A percentile compares a stretch with the other conserved stretches of the same genome.
Evolutionary conservation across 2,797 vertebrate species (phyloP).

Genomic region (Myioborus miniatus): DNA sequence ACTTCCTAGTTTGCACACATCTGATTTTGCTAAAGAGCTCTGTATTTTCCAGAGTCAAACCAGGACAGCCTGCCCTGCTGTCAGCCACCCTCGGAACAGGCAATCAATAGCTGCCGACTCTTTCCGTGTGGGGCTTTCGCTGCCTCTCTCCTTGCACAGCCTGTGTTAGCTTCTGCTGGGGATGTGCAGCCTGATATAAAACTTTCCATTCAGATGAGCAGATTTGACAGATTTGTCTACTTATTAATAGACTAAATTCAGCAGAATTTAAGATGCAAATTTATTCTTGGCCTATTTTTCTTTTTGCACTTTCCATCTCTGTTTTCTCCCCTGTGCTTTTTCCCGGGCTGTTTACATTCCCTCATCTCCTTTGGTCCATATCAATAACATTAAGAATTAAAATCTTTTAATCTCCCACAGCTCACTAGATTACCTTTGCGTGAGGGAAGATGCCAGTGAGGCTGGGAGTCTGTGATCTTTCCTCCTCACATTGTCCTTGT

Average conservation of each 20-base stretch:
- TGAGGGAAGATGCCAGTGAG: neutral
- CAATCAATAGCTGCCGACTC: neutral
- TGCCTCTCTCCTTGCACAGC: neutral
- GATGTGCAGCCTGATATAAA: neutral
- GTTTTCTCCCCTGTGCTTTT: conserved; percentile 14
- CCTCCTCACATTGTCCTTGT: neutral
- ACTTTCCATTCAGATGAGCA: conserved; percentile 18
- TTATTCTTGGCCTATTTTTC: conserved; percentile 68
- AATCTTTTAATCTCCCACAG: conserved; percentile 7
- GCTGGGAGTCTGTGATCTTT: neutral
- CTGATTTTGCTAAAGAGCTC: neutral
- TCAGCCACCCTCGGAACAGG: neutral
- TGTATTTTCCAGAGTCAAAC: neutral
- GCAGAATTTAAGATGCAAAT: conserved; percentile 59
- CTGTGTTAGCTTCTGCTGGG: neutral
- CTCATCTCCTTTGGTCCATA: neutral
- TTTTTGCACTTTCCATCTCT: neutral
- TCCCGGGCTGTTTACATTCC: neutral
- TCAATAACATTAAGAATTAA: neutral
- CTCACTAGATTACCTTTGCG: neutral
- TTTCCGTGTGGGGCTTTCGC: accelerated
- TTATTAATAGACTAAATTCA: conserved; percentile 53
- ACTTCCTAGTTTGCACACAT: neutral
- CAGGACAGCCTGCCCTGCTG: neutral
- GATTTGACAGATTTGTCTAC: conserved; percentile 41